These are phyloP conservation scores for Spongilla lacustris DNA, from an alignment of 37 sponge, comb jelly and placozoan genomes.

Conservation along the genomic window DNA sequence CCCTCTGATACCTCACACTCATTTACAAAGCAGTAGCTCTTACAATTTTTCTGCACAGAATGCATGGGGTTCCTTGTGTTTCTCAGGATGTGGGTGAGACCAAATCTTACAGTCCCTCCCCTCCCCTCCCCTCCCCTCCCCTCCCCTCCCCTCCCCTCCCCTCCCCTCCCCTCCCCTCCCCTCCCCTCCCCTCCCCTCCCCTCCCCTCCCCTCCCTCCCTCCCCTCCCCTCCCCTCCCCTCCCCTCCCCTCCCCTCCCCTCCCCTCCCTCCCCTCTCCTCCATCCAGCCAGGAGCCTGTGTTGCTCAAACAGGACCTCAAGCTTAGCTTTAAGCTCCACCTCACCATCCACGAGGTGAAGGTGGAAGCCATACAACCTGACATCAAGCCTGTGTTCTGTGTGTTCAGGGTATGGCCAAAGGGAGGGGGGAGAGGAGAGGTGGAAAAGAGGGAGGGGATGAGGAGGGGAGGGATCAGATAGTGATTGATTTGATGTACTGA, in stretches of 20 bases:
- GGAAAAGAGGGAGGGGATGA: neutral
- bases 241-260: no score
- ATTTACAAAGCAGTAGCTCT: neutral
- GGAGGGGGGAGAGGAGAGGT: neutral
- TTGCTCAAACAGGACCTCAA: constrained; percentile 42
- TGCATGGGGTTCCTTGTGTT: no score
- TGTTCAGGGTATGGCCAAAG: constrained; percentile 28
- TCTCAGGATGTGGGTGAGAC: neutral
- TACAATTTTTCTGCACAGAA: no score
- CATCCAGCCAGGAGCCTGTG: neutral
- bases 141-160: no score
- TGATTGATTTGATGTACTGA: no score
- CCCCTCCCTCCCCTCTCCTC: no score
- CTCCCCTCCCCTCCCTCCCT: no score
- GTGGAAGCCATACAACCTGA: neutral
- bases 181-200: no score
- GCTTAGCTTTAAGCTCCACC: constrained; percentile 41
- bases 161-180: no score
- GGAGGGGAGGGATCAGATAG: neutral
- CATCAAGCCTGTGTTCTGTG: constrained; percentile 36
- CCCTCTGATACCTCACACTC: neutral
- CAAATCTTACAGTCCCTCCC: neutral
- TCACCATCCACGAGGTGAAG: constrained; percentile 46
- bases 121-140: neutral
- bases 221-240: no score